These are phyloP conservation scores for Spodoptera picta DNA, from an alignment of 2,888 invertebrate genomes.

Conservation along the genomic window DNA sequence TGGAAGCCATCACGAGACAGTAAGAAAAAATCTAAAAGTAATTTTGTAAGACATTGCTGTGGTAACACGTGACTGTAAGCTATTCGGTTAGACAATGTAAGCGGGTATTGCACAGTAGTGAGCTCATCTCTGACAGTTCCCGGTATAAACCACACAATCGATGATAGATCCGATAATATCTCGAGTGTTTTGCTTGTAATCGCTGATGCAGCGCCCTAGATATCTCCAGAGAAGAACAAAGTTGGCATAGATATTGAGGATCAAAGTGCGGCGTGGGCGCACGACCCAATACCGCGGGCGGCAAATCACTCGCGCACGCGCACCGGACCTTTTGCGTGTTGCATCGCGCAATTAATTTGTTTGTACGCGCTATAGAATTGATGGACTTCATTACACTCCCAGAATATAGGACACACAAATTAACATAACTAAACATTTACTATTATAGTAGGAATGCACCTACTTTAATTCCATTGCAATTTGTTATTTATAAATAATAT, in stretches of 20 bases:
- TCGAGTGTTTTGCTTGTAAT: slow-evolving; percentile 67
- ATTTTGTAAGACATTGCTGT: slow-evolving; percentile 30
- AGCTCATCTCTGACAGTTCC: slow-evolving; percentile 45
- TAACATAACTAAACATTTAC: slow-evolving; percentile 8
- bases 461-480: slow-evolving; percentile 6
- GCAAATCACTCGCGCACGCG: slow-evolving; percentile 77
- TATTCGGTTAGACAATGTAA: slow-evolving; percentile 16
- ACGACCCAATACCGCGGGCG: slow-evolving; percentile 84
- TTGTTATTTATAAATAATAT: slow-evolving; percentile 7
- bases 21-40: slow-evolving; percentile 40
- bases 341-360: slow-evolving; percentile 72
- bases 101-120: slow-evolving; percentile 18
- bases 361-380: slow-evolving; percentile 65
- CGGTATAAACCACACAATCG: slow-evolving; percentile 48
- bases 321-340: slow-evolving; percentile 78
- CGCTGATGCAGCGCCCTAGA: slow-evolving; percentile 80
- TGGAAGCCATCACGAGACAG: slow-evolving; percentile 46
- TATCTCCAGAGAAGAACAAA: slow-evolving; percentile 83
- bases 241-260: slow-evolving; percentile 87
- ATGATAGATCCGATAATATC: slow-evolving; percentile 70
- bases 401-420: slow-evolving; percentile 48
- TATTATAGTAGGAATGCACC: slow-evolving; percentile 4
- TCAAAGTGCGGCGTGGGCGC: slow-evolving; percentile 88
- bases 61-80: slow-evolving; percentile 27
- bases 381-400: slow-evolving; percentile 65